These are phyloP conservation scores for Xiphophorus birchmanni DNA, from an alignment of 2,797 vertebrate genomes.

Conservation along the genomic window DNA sequence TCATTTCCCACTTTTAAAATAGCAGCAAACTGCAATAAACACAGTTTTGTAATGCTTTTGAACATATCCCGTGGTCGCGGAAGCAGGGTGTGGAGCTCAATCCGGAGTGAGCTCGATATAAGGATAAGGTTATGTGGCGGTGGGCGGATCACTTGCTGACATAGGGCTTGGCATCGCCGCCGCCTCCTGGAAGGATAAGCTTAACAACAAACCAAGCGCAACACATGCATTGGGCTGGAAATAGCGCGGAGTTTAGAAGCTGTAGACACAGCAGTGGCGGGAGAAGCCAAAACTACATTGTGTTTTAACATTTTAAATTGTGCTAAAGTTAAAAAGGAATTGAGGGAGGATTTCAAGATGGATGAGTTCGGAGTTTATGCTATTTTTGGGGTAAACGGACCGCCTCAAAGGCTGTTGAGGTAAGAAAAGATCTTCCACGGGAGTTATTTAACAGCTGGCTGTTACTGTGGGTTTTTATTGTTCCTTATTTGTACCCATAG, in stretches of 20 bases:
- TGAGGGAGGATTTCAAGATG: conserved; percentile 60
- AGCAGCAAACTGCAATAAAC: neutral
- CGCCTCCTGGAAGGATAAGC: neutral
- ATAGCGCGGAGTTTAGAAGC: conserved; percentile 48
- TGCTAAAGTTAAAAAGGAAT: neutral
- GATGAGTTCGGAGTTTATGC: conserved; percentile 78
- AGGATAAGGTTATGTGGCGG: rapidly evolving
- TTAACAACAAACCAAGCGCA: conserved; percentile 24
- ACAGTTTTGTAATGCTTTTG: conserved; percentile 9
- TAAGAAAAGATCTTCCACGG: conserved; percentile 42
- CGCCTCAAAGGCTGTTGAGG: conserved; percentile 76
- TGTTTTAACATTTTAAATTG: conserved; percentile 1
- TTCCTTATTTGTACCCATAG: neutral
- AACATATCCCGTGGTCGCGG: conserved; percentile 35
- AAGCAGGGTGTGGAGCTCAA: rapidly evolving
- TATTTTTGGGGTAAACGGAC: conserved; percentile 71
- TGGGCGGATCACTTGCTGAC: neutral
- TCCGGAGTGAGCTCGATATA: neutral
- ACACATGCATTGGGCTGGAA: neutral
- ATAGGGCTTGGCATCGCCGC: rapidly evolving
- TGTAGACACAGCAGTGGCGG: conserved; percentile 53
- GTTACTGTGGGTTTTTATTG: neutral
- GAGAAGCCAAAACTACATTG: conserved; percentile 29
- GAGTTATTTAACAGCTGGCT: neutral
- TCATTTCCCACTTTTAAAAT: neutral